Percentiles rank a stretch among this genome's conserved stretches.
Evolutionary conservation across 2,888 invertebrate species (phyloP).

Genomic region (Esperia sulphurella): DNA sequence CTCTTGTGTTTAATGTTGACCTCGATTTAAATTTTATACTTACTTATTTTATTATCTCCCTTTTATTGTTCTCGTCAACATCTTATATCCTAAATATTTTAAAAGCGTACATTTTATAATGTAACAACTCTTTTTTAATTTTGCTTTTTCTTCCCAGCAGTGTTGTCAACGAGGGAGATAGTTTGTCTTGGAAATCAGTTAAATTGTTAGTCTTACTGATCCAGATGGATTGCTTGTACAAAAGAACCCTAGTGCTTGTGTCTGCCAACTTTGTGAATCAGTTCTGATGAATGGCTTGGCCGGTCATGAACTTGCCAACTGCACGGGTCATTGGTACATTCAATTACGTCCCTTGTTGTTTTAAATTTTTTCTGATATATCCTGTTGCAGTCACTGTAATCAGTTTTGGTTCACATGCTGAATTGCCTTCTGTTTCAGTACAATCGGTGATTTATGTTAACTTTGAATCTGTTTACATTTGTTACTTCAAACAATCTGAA

Average conservation of each 20-base stretch:
- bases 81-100: too few species aligned
- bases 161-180: too few species aligned
- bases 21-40: too few species aligned
- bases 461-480: constrained; percentile 28
- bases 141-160: too few species aligned
- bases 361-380: constrained; percentile 28
- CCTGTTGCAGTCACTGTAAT: constrained; percentile 18
- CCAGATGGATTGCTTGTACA: background rate
- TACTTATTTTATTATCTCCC: too few species aligned
- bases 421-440: constrained; percentile 22
- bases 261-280: constrained; percentile 30
- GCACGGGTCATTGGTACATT: constrained; percentile 43
- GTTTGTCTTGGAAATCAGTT: too few species aligned
- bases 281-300: constrained; percentile 34
- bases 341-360: constrained; percentile 45
- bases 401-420: constrained; percentile 21
- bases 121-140: too few species aligned
- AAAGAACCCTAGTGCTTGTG: background rate
- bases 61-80: too few species aligned
- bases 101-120: too few species aligned
- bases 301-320: constrained; percentile 43
- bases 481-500: constrained; percentile 26
- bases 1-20: background rate
- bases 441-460: constrained; percentile 37
- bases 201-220: too few species aligned